A percentile compares a stretch with the other conserved stretches of the same genome.
Conservation (phyloP, 64 coral and sea anemone species). For the Dendrophyllia cribrosa region DNA sequence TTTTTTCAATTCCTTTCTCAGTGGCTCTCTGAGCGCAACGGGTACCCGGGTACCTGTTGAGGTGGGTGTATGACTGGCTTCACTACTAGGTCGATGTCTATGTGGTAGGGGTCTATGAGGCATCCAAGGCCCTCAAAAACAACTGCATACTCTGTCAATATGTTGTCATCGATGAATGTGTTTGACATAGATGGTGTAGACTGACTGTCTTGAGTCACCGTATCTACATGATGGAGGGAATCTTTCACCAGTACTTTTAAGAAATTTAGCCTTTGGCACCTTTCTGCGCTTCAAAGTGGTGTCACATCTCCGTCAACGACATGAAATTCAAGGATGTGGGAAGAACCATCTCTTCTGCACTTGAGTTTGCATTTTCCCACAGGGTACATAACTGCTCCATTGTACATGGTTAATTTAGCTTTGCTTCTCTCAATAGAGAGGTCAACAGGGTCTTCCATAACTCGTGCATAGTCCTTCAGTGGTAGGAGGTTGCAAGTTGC, state of each 20-base stretch:
- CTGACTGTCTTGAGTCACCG: background rate
- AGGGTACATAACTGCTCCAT: too few species aligned
- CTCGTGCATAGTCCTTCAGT: slow-evolving; percentile 30
- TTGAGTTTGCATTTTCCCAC: slow-evolving; percentile 9
- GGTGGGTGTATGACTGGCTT: too few species aligned
- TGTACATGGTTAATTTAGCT: slow-evolving; percentile 25
- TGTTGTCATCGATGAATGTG: background rate
- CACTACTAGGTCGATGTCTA: slow-evolving; percentile 33
- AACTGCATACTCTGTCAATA: slow-evolving; percentile 28
- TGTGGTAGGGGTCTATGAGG: slow-evolving; percentile 19
- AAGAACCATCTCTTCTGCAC: background rate
- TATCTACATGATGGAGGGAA: too few species aligned
- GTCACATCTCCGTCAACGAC: slow-evolving; percentile 17
- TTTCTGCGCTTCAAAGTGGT: too few species aligned
- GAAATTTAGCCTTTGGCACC: background rate
- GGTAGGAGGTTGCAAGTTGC: slow-evolving; percentile 44
- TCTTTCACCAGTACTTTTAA: slow-evolving; percentile 1
- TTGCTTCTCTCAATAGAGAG: slow-evolving; percentile 7
- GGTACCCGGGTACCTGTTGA: background rate
- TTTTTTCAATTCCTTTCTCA: background rate
- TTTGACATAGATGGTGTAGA: background rate
- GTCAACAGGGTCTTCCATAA: slow-evolving; percentile 16
- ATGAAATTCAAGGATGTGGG: slow-evolving; percentile 37
- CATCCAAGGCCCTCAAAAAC: slow-evolving; percentile 37
- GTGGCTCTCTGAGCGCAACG: background rate